Conservation (phyloP, 2,888 invertebrate species). For the Hymenopus coronatus region DNA sequence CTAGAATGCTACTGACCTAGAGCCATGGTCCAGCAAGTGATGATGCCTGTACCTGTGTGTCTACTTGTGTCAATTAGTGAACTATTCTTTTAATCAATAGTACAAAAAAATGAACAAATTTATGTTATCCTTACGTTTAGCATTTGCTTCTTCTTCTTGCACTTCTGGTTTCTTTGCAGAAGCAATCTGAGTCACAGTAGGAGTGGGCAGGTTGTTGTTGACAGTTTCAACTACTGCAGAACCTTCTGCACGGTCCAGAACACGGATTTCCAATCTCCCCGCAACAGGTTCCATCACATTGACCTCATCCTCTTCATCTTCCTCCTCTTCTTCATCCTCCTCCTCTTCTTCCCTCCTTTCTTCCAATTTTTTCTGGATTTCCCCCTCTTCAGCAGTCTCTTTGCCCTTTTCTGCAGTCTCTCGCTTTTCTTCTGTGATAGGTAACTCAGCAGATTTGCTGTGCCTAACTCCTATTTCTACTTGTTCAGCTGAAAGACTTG, state of each 20-base stretch:
- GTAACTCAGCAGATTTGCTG: background rate
- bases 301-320: constrained; percentile 40
- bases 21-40: too few relatives aligned
- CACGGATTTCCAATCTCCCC: constrained; percentile 78
- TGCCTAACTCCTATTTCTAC: background rate
- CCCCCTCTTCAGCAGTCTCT: constrained; percentile 10
- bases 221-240: constrained; percentile 35
- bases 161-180: background rate
- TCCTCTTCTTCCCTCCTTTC: constrained; percentile 15
- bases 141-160: background rate
- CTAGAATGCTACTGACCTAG: too few relatives aligned
- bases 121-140: background rate
- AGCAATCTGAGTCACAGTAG: background rate
- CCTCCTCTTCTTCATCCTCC: constrained; percentile 20
- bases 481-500: constrained; percentile 1
- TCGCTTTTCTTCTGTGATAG: background rate
- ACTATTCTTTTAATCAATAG: background rate
- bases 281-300: constrained; percentile 62
- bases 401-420: background rate
- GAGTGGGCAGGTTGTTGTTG: constrained; percentile 40
- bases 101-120: background rate
- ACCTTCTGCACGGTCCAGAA: constrained; percentile 45
- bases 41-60: too few relatives aligned
- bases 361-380: constrained; percentile 15
- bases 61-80: background rate